These are phyloP conservation scores for Oxyura jamaicensis DNA, from an alignment of 2,113 vertebrate species.

Conservation along the genomic window DNA sequence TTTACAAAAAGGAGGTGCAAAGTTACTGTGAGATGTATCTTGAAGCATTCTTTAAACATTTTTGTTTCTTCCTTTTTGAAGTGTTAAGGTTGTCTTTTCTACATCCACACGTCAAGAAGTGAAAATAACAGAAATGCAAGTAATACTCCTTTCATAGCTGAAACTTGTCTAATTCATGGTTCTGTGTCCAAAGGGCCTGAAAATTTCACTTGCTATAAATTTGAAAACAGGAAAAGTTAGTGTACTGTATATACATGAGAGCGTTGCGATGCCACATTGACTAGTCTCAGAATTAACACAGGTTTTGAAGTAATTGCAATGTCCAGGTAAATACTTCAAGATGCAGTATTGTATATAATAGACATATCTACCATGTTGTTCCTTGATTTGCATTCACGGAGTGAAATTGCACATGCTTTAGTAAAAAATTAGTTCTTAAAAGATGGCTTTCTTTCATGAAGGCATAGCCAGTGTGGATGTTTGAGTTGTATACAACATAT, in stretches of 20 bases:
- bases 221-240: conserved; percentile 9
- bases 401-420: not conserved
- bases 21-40: not conserved
- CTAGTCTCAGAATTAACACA: not conserved
- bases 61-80: not conserved
- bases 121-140: not conserved
- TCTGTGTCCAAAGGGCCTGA: not conserved
- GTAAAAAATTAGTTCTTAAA: not conserved
- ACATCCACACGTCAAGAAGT: not conserved
- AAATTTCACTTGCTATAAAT: not conserved
- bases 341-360: not conserved
- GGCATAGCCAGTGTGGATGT: not conserved
- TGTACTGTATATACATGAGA: not conserved
- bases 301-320: not conserved
- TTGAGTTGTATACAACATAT: not conserved
- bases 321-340: not conserved
- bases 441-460: not conserved
- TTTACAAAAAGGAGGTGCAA: not conserved
- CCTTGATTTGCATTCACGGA: not conserved
- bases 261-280: not conserved
- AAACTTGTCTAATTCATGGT: not conserved
- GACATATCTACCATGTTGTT: not conserved
- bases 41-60: not conserved
- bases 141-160: not conserved
- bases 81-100: not conserved